Conservation (phyloP, 1,140 invertebrate genomes). For the Drosophila bocki region DNA sequence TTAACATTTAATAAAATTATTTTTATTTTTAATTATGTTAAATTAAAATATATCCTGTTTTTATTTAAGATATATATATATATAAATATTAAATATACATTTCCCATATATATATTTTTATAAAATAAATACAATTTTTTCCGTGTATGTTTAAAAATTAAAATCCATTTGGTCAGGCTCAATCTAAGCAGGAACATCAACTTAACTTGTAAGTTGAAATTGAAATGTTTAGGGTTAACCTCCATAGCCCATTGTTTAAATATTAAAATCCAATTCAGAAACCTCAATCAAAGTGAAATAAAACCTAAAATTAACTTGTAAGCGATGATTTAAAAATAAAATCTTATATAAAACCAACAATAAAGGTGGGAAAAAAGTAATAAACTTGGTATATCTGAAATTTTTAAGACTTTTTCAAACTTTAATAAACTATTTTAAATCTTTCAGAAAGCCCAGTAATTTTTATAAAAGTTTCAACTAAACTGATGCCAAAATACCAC, state of each 20-base stretch:
- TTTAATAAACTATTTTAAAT: not conserved
- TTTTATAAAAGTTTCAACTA: not conserved
- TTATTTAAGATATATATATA: no score
- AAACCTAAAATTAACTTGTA: not conserved
- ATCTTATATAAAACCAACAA: not conserved
- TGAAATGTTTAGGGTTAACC: not conserved
- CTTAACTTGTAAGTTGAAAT: not conserved
- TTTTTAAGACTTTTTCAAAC: not conserved
- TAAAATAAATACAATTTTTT: not conserved
- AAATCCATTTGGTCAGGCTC: not conserved
- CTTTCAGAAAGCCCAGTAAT: not conserved
- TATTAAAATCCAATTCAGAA: slow-evolving; percentile 10
- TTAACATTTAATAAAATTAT: no score
- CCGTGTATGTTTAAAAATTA: not conserved
- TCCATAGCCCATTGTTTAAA: not conserved
- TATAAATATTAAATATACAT: no score
- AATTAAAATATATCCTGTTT: no score
- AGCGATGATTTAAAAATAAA: not conserved
- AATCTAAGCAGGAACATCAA: slow-evolving; percentile 4
- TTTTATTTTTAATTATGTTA: no score
- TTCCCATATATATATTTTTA: not conserved
- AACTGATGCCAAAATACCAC: not conserved
- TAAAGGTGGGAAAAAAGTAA: not conserved
- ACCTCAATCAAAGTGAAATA: not conserved
- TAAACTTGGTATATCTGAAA: no score